A percentile compares a stretch with the other conserved stretches of the same genome.
These are phyloP conservation scores for Muntiacus reevesi DNA, from an alignment of 2,113 vertebrate species.

Conservation along the genomic window DNA sequence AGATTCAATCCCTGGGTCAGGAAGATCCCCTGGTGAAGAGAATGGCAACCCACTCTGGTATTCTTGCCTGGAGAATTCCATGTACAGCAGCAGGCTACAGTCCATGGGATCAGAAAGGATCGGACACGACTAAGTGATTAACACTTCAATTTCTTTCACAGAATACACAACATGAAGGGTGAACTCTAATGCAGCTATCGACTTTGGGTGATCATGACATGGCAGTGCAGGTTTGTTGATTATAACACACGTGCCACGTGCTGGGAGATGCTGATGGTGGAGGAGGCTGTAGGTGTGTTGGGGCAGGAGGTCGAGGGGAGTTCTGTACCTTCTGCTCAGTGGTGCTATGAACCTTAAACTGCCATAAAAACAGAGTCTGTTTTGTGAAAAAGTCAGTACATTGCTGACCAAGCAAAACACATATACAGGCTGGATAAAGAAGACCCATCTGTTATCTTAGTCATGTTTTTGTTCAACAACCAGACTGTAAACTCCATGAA, in stretches of 20 bases:
- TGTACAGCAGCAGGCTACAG: not conserved
- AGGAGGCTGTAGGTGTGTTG: not conserved
- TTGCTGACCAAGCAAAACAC: not conserved
- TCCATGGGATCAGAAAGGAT: not conserved
- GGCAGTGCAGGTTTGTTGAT: accelerated
- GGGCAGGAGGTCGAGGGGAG: not conserved
- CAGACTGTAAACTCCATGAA: accelerated
- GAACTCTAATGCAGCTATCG: not conserved
- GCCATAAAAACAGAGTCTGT: not conserved
- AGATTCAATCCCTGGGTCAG: not conserved
- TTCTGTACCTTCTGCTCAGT: not conserved
- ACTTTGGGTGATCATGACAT: not conserved
- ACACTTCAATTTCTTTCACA: not conserved
- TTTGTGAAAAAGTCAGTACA: not conserved
- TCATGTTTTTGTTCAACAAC: not conserved
- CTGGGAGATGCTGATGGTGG: not conserved
- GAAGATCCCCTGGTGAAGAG: not conserved
- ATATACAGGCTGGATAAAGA: accelerated
- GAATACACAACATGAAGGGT: not conserved
- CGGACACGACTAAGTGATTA: not conserved
- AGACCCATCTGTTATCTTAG: accelerated
- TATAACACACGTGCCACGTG: not conserved
- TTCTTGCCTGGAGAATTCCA: not conserved
- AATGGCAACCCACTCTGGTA: not conserved
- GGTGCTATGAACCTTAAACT: not conserved